phyloP scores from a whole-genome alignment of 2,888 invertebrate genomes.

The Steinernema hermaphroditum region DNA sequence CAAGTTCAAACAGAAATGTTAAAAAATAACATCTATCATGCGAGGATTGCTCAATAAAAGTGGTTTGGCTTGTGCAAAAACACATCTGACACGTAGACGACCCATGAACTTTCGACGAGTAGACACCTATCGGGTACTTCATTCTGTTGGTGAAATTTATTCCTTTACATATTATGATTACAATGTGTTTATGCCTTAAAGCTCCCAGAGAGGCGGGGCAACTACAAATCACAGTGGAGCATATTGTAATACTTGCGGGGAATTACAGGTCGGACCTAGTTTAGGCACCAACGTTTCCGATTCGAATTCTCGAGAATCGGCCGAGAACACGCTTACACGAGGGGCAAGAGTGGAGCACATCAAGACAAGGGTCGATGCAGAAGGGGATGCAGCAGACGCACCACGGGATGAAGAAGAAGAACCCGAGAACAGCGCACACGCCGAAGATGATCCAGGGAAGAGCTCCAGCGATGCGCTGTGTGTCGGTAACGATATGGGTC shows the following conservation, averaged over 20 bases:
- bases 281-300: slow-evolving; percentile 15
- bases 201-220: background rate
- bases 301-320: slow-evolving; percentile 49
- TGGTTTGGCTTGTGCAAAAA: too few relatives aligned
- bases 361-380: slow-evolving; percentile 59
- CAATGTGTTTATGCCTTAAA: background rate
- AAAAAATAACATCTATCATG: too few relatives aligned
- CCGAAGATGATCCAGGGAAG: slow-evolving; percentile 50
- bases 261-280: background rate
- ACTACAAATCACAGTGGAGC: slow-evolving; percentile 1
- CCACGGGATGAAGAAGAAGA: slow-evolving; percentile 63
- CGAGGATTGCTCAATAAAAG: too few relatives aligned
- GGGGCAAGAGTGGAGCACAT: slow-evolving; percentile 63
- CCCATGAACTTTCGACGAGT: too few relatives aligned
- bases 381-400: slow-evolving; percentile 58
- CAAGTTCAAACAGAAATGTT: too few relatives aligned
- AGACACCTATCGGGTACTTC: too few relatives aligned
- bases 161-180: background rate
- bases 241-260: background rate
- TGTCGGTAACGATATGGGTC: slow-evolving; percentile 62
- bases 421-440: slow-evolving; percentile 57
- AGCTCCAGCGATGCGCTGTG: slow-evolving; percentile 53
- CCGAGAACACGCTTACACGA: slow-evolving; percentile 61
- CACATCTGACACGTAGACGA: too few relatives aligned
- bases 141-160: background rate